phyloP scores from a whole-genome alignment of 2,888 invertebrate genomes.

The Agriotes lineatus region DNA sequence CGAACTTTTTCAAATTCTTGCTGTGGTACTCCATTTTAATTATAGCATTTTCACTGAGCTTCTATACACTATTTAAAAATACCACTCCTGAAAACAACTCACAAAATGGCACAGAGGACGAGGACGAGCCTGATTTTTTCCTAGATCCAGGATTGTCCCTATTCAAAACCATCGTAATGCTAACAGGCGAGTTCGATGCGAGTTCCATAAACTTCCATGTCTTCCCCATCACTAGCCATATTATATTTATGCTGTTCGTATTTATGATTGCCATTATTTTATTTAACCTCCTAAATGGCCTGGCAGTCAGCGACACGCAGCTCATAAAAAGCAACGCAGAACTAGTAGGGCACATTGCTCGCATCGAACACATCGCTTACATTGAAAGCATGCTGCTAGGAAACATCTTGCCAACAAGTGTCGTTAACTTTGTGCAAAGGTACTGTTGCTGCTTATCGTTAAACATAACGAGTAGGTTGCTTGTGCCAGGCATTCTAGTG shows the following conservation, averaged over 20 bases:
- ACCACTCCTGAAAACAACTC: constrained; percentile 55
- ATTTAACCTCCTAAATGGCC: constrained; percentile 85
- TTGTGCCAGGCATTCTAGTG: constrained; percentile 68
- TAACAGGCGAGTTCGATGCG: constrained; percentile 89
- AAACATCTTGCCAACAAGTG: constrained; percentile 64
- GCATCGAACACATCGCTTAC: constrained; percentile 79
- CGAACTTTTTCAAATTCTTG: constrained; percentile 84
- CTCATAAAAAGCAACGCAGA: constrained; percentile 83
- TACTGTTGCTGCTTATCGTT: constrained; percentile 69
- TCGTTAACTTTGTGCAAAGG: constrained; percentile 46
- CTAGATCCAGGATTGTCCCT: constrained; percentile 78
- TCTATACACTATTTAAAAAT: constrained; percentile 81
- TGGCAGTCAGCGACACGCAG: constrained; percentile 88
- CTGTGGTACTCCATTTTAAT: constrained; percentile 85
- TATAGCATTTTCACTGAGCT: constrained; percentile 84
- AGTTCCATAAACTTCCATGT: constrained; percentile 80
- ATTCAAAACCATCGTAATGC: constrained; percentile 88
- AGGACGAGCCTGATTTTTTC: constrained; percentile 77
- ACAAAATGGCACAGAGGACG: constrained; percentile 60
- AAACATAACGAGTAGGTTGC: constrained; percentile 63
- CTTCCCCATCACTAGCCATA: constrained; percentile 77
- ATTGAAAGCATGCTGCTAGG: constrained; percentile 80
- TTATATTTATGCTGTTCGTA: constrained; percentile 84
- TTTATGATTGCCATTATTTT: constrained; percentile 87
- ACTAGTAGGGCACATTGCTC: constrained; percentile 80